Base-by-base conservation (phyloP, 2,113 vertebrate genomes). In the Saccopteryx bilineata region DNA sequence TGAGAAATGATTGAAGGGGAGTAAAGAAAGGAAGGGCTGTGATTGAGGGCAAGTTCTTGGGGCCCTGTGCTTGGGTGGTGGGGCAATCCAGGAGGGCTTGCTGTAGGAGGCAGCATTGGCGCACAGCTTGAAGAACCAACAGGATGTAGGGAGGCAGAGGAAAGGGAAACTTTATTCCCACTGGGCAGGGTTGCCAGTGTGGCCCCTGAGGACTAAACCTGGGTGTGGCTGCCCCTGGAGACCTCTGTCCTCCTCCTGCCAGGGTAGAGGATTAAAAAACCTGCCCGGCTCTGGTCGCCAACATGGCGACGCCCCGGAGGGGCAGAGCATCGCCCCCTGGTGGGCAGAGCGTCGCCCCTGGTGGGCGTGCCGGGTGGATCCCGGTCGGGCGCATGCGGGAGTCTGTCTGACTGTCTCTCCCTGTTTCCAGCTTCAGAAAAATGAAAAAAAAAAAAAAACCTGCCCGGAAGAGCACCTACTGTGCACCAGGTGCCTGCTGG, bases 21-120 rank as follows among this genome's bases (percentile, higher is more conserved):
- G 66, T 10, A 1, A 28, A 46, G 7, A 7, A n/a, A 61, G 31
- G 54, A 21, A 39, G 46, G 0, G 24, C 48, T 6, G n/a, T 13
- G 0, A 9, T 5, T 6, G 5, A 24, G 54, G 68, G 11, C 23
- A 6, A 21, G 17, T 1, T 61, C 60, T 12, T 1, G 15, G 66
- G 54, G 39, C 39, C 28, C 56, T 39, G 5, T 7, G 66, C 69
- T n/a, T 48, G 19, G n/a, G 54, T 2, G 17, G 74, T 39, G 68
- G 19, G 8, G 13, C 52, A 56, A 63, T 72, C 79, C 69, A 19
- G 39, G 39, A 5, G 1, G 33, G 33, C 65, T 88, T 87, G 83
- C 93, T 75, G 54, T 21, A 60, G 87, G 58, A 69, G 52, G 79
- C 12, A 24, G 21, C 19, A 8, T 54, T 8, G 5, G 12, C 4